Conservation (phyloP, 2,888 invertebrate genomes). For the Clitarchus hookeri region DNA sequence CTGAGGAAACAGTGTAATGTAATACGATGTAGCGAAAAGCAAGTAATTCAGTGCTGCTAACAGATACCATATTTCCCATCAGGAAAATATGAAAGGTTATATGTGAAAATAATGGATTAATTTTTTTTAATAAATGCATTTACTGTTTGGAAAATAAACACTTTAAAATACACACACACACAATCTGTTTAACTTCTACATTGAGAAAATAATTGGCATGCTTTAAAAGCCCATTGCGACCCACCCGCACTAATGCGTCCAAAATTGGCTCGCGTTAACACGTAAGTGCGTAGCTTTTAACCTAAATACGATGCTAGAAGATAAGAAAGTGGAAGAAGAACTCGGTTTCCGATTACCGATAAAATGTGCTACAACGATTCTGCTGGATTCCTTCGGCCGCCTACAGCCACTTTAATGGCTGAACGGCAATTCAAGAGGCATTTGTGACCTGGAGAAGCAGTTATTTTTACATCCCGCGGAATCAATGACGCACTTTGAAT, state of each 20-base stretch:
- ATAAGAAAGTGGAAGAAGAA: neutral
- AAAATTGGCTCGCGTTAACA: neutral
- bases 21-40: too few species aligned
- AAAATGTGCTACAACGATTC: neutral
- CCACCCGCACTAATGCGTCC: neutral
- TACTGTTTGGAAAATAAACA: too few species aligned
- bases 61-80: too few species aligned
- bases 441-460: neutral
- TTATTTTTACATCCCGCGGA: neutral
- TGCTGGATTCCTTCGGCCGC: too few species aligned
- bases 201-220: neutral
- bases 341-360: neutral
- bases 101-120: too few species aligned
- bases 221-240: neutral
- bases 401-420: slow-evolving; percentile 5
- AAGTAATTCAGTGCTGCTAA: too few species aligned
- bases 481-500: neutral
- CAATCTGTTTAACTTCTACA: neutral
- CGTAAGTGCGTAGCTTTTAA: slow-evolving; percentile 7
- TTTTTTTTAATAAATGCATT: too few species aligned
- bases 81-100: too few species aligned
- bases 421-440: neutral
- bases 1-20: too few species aligned
- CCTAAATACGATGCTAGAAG: slow-evolving; percentile 6
- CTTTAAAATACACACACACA: too few species aligned